These are phyloP conservation scores for Lithobates sylvaticus DNA, from an alignment of 2,797 vertebrate genomes.

Conservation along the genomic window DNA sequence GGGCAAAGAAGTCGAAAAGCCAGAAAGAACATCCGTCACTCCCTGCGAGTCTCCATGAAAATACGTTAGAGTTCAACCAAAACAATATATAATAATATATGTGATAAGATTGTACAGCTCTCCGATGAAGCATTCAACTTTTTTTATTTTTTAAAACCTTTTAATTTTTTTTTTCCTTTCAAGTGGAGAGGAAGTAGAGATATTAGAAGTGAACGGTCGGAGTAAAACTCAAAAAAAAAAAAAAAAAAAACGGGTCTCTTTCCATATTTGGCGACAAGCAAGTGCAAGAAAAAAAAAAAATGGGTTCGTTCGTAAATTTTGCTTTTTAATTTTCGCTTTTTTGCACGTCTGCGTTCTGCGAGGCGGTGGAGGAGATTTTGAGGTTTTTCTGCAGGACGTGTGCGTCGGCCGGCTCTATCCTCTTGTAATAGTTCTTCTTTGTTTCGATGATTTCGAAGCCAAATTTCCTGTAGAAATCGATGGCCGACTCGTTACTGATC, in stretches of 20 bases:
- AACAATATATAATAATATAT: conserved; percentile 70
- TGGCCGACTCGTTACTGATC: conserved; percentile 99
- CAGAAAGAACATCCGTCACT: conserved; percentile 62
- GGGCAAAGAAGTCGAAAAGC: conserved; percentile 47
- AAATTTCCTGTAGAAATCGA: conserved; percentile 99
- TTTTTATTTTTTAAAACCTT: conserved; percentile 51
- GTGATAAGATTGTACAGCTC: conserved; percentile 72
- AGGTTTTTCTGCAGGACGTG: conserved; percentile 99
- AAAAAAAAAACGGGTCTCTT: conserved; percentile 78
- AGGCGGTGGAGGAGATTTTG: conserved; percentile 87
- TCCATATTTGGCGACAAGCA: conserved; percentile 87
- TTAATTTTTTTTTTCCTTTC: conserved; percentile 61
- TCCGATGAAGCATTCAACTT: conserved; percentile 72
- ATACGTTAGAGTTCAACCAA: conserved; percentile 54
- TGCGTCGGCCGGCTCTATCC: conserved; percentile 98
- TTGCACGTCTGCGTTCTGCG: conserved; percentile 90
- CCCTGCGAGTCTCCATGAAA: conserved; percentile 41
- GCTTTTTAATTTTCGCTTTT: conserved; percentile 87
- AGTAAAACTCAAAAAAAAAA: conserved; percentile 62
- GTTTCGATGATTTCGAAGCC: conserved; percentile 99
- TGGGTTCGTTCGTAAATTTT: conserved; percentile 78
- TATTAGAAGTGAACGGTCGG: conserved; percentile 58
- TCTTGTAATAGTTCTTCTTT: conserved; percentile 99
- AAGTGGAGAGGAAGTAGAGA: conserved; percentile 60
- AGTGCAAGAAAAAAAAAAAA: conserved; percentile 78